Evolutionary conservation across 2,888 invertebrate species (phyloP).

Genomic region (Hirudinaria manillensis): DNA sequence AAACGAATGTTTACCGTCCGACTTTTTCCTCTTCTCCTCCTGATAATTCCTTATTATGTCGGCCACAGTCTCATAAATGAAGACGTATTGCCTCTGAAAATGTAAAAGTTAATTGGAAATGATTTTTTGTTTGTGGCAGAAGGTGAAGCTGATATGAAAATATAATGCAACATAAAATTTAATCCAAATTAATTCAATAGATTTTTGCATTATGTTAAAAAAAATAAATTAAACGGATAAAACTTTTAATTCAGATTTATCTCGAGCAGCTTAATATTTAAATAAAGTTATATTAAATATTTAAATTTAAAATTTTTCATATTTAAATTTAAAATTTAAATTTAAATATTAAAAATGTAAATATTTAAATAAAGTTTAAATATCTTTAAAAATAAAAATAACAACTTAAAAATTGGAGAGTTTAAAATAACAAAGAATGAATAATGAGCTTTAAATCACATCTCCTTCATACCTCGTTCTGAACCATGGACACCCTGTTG

Average conservation of each 20-base stretch:
- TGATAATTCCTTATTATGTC: slow-evolving; percentile 20
- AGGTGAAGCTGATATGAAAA: background rate
- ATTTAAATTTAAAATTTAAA: no score
- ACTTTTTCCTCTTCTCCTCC: background rate
- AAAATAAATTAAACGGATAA: no score
- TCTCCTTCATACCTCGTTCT: slow-evolving; percentile 26
- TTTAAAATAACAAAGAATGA: background rate
- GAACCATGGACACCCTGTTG: slow-evolving; percentile 33
- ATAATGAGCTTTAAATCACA: background rate
- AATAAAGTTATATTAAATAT: no score
- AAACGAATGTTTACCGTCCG: no score
- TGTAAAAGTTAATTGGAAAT: background rate
- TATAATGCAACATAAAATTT: no score
- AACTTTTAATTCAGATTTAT: no score
- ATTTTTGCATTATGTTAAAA: no score
- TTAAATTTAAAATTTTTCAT: no score
- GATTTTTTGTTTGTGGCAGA: background rate
- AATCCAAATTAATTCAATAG: no score
- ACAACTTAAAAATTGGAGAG: background rate
- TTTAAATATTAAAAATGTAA: no score
- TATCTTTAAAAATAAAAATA: background rate
- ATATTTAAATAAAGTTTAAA: slow-evolving; percentile 1
- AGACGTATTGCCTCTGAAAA: slow-evolving; percentile 29
- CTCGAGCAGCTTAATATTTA: no score
- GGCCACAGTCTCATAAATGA: slow-evolving; percentile 24